These are phyloP conservation scores for Halictus quadricinctus DNA, from an alignment of 2,888 invertebrate species.

Conservation along the genomic window DNA sequence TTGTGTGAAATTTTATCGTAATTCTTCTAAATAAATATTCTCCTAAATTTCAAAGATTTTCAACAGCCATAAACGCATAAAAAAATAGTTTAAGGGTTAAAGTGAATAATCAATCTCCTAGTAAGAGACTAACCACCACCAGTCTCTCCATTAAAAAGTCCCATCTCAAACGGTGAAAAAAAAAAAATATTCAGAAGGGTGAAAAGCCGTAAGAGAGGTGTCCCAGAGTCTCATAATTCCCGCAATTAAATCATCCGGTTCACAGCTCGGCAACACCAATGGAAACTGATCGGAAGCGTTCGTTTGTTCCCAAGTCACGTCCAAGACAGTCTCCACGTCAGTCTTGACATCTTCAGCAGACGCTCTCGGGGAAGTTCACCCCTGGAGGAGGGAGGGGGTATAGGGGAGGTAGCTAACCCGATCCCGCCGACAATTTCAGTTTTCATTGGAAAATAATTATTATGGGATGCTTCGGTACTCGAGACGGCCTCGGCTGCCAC, in stretches of 20 bases:
- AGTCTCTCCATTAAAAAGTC: background rate
- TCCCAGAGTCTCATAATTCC: background rate
- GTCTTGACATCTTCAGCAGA: conserved; percentile 51
- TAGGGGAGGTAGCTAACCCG: conserved; percentile 20
- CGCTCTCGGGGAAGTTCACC: conserved; percentile 51
- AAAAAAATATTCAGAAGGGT: background rate
- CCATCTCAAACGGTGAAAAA: background rate
- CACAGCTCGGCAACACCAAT: background rate
- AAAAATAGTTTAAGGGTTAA: background rate
- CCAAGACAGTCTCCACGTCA: conserved; percentile 40
- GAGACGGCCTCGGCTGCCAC: conserved; percentile 44
- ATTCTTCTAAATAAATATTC: no score
- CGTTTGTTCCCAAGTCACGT: conserved; percentile 12
- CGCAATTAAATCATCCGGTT: conserved; percentile 1
- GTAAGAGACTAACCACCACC: background rate
- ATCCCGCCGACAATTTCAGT: conserved; percentile 55
- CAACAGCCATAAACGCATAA: no score
- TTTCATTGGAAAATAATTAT: conserved; percentile 70
- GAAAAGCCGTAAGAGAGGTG: background rate
- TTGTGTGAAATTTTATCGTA: background rate
- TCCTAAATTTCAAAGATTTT: no score
- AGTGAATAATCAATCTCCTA: background rate
- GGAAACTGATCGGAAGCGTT: conserved; percentile 14
- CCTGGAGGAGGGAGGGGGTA: background rate
- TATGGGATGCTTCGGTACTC: conserved; percentile 57